phyloP scores from a whole-genome alignment of 2,888 invertebrate genomes.

The Oscheius onirici region DNA sequence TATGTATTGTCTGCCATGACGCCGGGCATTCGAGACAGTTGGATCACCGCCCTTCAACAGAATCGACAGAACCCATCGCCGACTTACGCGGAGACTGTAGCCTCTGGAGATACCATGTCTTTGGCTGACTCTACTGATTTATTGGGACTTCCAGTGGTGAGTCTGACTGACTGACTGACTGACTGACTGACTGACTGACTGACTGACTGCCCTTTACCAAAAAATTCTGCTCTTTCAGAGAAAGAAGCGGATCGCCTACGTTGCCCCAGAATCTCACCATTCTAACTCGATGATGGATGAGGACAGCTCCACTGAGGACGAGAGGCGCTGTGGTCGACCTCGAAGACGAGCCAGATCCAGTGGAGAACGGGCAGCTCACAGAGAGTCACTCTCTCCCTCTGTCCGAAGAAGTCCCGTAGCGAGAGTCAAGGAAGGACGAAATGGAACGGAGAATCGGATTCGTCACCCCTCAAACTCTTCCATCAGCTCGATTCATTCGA shows the following conservation, averaged over 20 bases:
- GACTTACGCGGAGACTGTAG: constrained; percentile 62
- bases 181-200: neutral
- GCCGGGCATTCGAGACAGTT: constrained; percentile 71
- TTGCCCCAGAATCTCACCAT: constrained; percentile 71
- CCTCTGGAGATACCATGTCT: constrained; percentile 60
- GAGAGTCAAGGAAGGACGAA: constrained; percentile 61
- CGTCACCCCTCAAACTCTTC: constrained; percentile 22
- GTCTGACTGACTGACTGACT: neutral
- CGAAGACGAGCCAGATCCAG: constrained; percentile 21
- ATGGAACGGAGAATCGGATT: constrained; percentile 31
- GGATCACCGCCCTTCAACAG: constrained; percentile 64
- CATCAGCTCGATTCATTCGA: constrained; percentile 21
- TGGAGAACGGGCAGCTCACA: constrained; percentile 16
- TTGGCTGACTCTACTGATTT: constrained; percentile 67
- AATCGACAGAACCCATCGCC: constrained; percentile 68
- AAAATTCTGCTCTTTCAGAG: too few relatives aligned
- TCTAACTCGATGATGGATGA: constrained; percentile 70
- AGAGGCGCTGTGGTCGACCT: constrained; percentile 23
- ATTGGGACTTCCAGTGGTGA: constrained; percentile 46
- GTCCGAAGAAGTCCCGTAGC: constrained; percentile 67
- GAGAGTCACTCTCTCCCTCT: constrained; percentile 61
- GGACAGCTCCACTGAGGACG: constrained; percentile 58
- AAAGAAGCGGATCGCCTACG: constrained; percentile 71
- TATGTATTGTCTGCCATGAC: constrained; percentile 71
- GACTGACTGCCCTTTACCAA: too few relatives aligned